These are phyloP conservation scores for Drosophila acutilabella DNA, from an alignment of 2,888 invertebrate species.

Conservation along the genomic window DNA sequence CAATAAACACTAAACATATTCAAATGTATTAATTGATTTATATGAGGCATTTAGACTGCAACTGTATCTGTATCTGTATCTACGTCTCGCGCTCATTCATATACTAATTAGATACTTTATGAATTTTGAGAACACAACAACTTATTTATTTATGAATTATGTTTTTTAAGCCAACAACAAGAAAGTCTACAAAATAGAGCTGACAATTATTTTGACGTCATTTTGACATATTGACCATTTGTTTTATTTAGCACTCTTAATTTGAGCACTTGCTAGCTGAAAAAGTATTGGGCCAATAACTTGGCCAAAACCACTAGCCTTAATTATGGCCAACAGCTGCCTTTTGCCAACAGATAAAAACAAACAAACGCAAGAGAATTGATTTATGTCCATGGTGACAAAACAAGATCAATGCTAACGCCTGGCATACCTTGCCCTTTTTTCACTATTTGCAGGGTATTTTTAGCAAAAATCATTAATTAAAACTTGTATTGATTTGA, in stretches of 20 bases:
- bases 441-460: background rate
- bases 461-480: background rate
- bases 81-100: constrained; percentile 1
- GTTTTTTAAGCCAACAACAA: background rate
- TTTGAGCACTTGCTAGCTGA: constrained; percentile 18
- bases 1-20: constrained; percentile 31
- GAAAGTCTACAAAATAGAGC: constrained; percentile 5
- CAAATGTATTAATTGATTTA: constrained; percentile 61
- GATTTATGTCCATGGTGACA: background rate
- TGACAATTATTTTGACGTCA: constrained; percentile 68
- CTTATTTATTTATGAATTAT: constrained; percentile 51
- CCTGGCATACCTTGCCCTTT: too few relatives aligned
- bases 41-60: constrained; percentile 36
- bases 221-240: constrained; percentile 73
- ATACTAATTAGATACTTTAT: constrained; percentile 19
- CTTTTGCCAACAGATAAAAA: background rate
- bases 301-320: constrained; percentile 23
- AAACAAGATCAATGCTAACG: background rate
- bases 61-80: constrained; percentile 14
- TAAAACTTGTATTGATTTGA: too few relatives aligned
- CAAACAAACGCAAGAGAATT: constrained; percentile 7
- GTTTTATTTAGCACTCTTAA: constrained; percentile 55
- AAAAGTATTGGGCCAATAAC: constrained; percentile 55
- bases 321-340: constrained; percentile 47
- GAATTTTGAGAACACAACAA: constrained; percentile 1